Evolutionary conservation across 2,888 invertebrate genomes (phyloP).

Genomic region (Drosophila setosimentum): DNA sequence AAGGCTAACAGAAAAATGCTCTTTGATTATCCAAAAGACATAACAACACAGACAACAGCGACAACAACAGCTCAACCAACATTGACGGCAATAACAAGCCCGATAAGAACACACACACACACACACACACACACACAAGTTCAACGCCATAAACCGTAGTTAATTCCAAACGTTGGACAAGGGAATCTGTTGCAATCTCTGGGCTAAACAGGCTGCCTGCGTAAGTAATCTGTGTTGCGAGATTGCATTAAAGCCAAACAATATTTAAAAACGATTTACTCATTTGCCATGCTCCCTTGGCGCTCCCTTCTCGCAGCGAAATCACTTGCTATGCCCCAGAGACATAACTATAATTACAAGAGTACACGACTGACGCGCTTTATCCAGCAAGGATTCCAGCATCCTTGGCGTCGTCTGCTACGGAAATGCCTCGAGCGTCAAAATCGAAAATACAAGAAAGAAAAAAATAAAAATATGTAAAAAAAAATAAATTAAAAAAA

Average conservation of each 20-base stretch:
- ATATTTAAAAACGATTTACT: constrained; percentile 66
- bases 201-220: constrained; percentile 45
- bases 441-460: constrained; percentile 58
- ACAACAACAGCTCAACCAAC: constrained; percentile 5
- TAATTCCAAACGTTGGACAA: constrained; percentile 42
- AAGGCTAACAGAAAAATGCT: constrained; percentile 22
- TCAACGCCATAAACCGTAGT: constrained; percentile 33
- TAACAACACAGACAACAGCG: constrained; percentile 37
- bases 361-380: constrained; percentile 63
- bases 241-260: constrained; percentile 68
- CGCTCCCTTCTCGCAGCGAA: constrained; percentile 1
- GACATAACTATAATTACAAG: constrained; percentile 80
- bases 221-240: constrained; percentile 54
- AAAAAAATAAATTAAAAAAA: constrained; percentile 74
- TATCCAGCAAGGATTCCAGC: constrained; percentile 27
- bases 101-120: constrained; percentile 37
- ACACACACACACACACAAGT: constrained; percentile 7
- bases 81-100: constrained; percentile 39
- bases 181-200: constrained; percentile 69
- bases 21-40: constrained; percentile 62
- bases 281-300: constrained; percentile 41
- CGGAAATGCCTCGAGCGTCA: constrained; percentile 72
- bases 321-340: constrained; percentile 69
- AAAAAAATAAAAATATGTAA: constrained; percentile 11
- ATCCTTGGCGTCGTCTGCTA: constrained; percentile 55